Base-by-base conservation (phyloP, 2,113 vertebrate genomes). In the Dromas ardeola region DNA sequence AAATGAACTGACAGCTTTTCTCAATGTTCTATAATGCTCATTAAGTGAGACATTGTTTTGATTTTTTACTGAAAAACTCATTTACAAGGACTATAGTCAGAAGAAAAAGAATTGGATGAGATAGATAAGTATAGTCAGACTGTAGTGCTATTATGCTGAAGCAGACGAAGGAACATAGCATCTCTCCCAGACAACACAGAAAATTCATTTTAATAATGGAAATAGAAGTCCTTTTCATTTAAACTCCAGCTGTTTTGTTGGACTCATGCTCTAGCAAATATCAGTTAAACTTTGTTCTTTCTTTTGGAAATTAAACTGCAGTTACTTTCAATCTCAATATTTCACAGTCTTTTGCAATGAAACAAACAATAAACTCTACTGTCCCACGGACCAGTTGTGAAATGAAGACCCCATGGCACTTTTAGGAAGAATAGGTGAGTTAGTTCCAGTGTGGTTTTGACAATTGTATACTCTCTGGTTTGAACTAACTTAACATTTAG, bases 171-270 rank as follows among this genome's bases (percentile, higher is more conserved):
- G 27, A 93, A 83, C 23, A 16, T 72, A 88, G 6, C 19, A 74
- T 69, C 83, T 81, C 92, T 89, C 58, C 63, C n/a, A 88, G 76
- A 80, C 38, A 96, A 67, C 50, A 91, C 20, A 90, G 55, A 95
- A 93, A 83, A 90, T 61, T 80, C 6, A 73, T 88, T 88, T 94
- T 92, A 55, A 17, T n/a, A 67, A 81, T 72, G 58, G 53, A 92
- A 49, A 90, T 74, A 62, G 49, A 89, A 91, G 50, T 49, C 18
- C 12, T 90, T 93, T 93, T 92, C 82, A 86, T 80, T 96, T 62
- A 90, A 90, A 90, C 84, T 91, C 95, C 90, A 96, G 92, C 96
- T 96, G 96, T 63, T 97, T 93, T 74, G 21, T 78, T 96, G 86
- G 94, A 94, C 23, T 93, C 43, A 5, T 49, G 59, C 38, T 90